Evolutionary conservation across 2,113 vertebrate species (phyloP).

Genomic region (Campylomormyrus numenius): DNA sequence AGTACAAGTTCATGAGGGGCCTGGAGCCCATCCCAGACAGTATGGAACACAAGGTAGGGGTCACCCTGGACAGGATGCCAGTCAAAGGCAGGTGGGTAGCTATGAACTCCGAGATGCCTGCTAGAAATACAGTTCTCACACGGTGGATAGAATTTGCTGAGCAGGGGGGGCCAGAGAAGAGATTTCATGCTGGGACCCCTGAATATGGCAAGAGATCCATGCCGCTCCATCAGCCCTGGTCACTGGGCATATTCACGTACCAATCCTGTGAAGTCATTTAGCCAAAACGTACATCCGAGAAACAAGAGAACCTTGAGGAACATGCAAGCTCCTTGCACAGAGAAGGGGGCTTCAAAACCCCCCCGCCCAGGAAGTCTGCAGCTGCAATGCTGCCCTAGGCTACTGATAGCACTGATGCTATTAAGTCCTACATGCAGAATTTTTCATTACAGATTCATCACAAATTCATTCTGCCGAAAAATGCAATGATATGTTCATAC

Average conservation of each 20-base stretch:
- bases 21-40: neutral
- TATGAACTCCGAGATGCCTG: neutral
- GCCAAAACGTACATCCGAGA: neutral
- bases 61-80: neutral
- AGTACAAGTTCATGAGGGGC: neutral
- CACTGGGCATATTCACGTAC: neutral
- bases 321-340: neutral
- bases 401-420: neutral
- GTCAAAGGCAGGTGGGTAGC: neutral
- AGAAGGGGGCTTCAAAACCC: neutral
- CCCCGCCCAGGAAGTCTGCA: neutral
- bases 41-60: neutral
- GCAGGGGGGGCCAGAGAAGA: neutral
- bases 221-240: neutral
- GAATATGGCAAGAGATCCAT: neutral
- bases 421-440: neutral
- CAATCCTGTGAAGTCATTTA: neutral
- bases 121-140: neutral
- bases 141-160: neutral
- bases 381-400: neutral
- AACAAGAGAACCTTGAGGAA: neutral
- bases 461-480: neutral
- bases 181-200: neutral
- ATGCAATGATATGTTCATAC: neutral
- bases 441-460: neutral